These are phyloP conservation scores for Timema podura DNA, from an alignment of 2,888 invertebrate genomes.

Conservation along the genomic window DNA sequence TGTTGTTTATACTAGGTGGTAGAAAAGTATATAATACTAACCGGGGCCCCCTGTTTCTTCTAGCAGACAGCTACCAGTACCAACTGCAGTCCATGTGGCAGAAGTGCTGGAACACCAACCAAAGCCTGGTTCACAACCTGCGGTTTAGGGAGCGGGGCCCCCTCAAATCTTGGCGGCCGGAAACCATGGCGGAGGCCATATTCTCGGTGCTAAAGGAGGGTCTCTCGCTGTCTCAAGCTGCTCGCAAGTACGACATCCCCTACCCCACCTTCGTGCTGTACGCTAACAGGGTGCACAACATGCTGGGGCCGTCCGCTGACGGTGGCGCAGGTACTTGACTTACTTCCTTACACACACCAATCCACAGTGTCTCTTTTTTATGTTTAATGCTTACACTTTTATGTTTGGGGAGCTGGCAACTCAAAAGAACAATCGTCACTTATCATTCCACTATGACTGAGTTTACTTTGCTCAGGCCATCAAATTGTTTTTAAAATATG, in stretches of 20 bases:
- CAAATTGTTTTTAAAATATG: no score
- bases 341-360: no score
- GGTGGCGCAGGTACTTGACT: conserved; percentile 87
- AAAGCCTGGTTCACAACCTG: conserved; percentile 84
- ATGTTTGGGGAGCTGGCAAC: no score
- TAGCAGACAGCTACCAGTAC: conserved; percentile 93
- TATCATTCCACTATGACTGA: no score
- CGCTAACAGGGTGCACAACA: conserved; percentile 89
- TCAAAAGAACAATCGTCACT: no score
- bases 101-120: conserved; percentile 93
- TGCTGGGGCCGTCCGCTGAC: conserved; percentile 88
- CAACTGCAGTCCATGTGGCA: conserved; percentile 95
- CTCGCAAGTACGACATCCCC: conserved; percentile 90
- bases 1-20: no score
- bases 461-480: no score
- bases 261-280: conserved; percentile 92
- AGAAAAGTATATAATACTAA: no score
- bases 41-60: conserved; percentile 31
- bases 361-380: no score
- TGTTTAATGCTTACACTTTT: no score
- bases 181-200: conserved; percentile 93
- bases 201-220: conserved; percentile 90
- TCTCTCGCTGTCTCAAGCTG: conserved; percentile 82
- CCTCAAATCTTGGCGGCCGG: conserved; percentile 88
- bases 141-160: conserved; percentile 90